Evolutionary conservation across 2,113 vertebrate species (phyloP).

Genomic region (Oxyruncus cristatus): DNA sequence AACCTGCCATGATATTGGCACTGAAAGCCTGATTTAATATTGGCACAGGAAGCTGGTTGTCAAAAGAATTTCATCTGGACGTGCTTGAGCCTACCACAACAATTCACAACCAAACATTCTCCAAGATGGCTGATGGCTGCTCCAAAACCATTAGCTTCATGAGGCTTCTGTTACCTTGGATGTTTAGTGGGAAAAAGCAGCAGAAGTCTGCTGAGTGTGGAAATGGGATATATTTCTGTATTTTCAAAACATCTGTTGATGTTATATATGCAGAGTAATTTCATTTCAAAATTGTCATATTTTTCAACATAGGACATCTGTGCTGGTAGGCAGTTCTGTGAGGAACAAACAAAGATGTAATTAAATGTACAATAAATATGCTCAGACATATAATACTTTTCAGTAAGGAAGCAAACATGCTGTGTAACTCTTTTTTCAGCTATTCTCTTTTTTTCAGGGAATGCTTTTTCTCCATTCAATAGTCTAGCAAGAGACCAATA

Average conservation of each 20-base stretch:
- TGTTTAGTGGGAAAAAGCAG: neutral
- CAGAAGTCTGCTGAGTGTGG: neutral
- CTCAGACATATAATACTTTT: conserved; percentile 3
- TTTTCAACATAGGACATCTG: conserved; percentile 66
- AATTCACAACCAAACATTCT: neutral
- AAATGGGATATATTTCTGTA: conserved; percentile 33
- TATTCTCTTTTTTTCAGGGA: neutral
- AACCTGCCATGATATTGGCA: neutral
- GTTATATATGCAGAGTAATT: neutral
- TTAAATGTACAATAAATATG: conserved; percentile 38
- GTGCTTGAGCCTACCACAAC: neutral
- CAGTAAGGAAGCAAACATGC: neutral
- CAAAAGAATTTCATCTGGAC: neutral
- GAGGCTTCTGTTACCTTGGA: neutral
- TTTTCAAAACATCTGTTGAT: conserved; percentile 60
- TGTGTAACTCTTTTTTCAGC: neutral
- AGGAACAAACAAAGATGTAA: conserved; percentile 49
- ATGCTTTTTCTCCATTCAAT: neutral
- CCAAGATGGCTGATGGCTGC: neutral
- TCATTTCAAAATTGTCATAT: conserved; percentile 50
- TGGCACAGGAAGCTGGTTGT: neutral
- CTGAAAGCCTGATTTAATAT: neutral
- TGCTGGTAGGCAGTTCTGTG: conserved; percentile 22
- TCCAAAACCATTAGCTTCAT: neutral
- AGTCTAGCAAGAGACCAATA: neutral